Conservation (phyloP, 2,888 invertebrate genomes). For the Tenthredo mesomela region DNA sequence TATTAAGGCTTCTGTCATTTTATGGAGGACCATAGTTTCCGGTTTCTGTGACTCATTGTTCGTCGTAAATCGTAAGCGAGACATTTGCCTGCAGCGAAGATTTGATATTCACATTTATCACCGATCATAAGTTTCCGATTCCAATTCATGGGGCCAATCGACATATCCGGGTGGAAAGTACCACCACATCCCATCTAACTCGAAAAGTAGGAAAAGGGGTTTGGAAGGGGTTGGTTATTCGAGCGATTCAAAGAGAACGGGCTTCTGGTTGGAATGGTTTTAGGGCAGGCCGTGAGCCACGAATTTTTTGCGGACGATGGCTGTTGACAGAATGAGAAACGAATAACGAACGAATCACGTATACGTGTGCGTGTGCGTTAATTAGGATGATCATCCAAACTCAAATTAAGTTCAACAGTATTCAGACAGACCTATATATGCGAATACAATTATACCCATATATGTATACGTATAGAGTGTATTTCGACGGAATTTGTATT, state of each 20-base stretch:
- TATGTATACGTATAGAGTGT: background rate
- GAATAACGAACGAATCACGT: background rate
- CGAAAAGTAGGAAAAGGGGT: background rate
- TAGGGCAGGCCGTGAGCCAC: background rate
- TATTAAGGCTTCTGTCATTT: background rate
- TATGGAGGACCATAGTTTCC: background rate
- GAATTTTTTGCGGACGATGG: background rate
- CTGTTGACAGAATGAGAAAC: background rate
- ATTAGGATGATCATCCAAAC: background rate
- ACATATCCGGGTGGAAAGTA: background rate
- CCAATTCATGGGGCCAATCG: background rate
- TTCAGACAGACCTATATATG: background rate
- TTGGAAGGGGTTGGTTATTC: background rate
- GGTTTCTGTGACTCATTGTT: background rate
- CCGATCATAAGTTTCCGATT: slow-evolving; percentile 9
- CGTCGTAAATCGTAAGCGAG: background rate
- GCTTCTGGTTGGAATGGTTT: background rate
- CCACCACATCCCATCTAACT: background rate
- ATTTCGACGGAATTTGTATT: background rate
- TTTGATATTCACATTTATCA: slow-evolving; percentile 15
- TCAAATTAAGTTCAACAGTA: background rate
- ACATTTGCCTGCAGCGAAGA: background rate
- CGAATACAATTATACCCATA: background rate
- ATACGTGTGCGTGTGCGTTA: background rate
- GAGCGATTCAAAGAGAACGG: background rate